Conservation (phyloP, 2,888 invertebrate species). For the Baronia brevicornis region DNA sequence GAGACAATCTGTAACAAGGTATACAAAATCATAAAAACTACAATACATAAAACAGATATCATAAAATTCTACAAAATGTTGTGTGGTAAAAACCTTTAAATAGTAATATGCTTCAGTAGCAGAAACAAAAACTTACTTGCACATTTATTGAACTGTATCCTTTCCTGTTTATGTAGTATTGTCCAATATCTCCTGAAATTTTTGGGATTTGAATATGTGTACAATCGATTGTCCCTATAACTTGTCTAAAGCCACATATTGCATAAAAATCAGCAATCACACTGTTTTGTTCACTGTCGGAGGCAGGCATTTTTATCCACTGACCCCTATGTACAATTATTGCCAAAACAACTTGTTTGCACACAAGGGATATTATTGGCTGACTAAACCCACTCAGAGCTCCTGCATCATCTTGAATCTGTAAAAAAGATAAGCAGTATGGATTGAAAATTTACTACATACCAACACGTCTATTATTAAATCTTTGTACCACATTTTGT, state of each 20-base stretch:
- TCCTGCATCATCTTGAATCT: constrained; percentile 19
- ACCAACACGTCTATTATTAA: too few species aligned
- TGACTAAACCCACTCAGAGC: constrained; percentile 17
- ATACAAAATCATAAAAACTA: too few species aligned
- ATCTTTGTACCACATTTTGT: constrained; percentile 2
- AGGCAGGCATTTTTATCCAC: constrained; percentile 18
- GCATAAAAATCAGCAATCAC: constrained; percentile 15
- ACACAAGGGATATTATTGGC: constrained; percentile 14
- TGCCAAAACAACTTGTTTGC: constrained; percentile 17
- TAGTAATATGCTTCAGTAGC: not conserved
- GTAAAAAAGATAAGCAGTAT: constrained; percentile 7
- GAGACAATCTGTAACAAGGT: constrained; percentile 16
- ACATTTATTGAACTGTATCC: constrained; percentile 20
- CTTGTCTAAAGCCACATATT: constrained; percentile 15
- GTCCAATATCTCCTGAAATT: constrained; percentile 11
- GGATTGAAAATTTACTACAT: constrained; percentile 1
- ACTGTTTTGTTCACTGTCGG: constrained; percentile 12
- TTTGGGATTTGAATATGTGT: constrained; percentile 18
- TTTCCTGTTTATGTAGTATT: constrained; percentile 18
- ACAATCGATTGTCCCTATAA: constrained; percentile 18
- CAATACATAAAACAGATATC: too few species aligned
- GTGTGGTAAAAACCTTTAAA: constrained; percentile 1
- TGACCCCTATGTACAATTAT: constrained; percentile 11
- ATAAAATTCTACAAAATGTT: constrained; percentile 1
- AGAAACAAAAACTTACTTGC: constrained; percentile 11